Evolutionary conservation across 2,113 vertebrate species (phyloP).

Genomic region (Cardinalis cardinalis): DNA sequence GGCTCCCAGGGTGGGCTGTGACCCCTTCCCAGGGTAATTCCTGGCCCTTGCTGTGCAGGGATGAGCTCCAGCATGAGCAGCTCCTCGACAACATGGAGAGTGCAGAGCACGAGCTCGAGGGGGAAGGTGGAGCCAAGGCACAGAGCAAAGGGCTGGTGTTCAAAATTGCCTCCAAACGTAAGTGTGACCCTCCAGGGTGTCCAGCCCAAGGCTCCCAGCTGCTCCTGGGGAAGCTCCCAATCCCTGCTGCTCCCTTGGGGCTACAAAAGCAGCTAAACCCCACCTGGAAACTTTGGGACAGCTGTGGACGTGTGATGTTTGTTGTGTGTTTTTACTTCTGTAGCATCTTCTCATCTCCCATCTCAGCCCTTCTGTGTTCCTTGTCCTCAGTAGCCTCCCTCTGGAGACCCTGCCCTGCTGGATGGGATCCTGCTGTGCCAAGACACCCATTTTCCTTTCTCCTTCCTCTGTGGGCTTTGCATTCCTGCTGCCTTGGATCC

Average conservation of each 20-base stretch:
- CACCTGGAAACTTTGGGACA: background rate
- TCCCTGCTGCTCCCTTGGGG: background rate
- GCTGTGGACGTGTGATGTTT: background rate
- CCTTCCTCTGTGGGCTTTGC: background rate
- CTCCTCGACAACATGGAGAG: constrained; percentile 80
- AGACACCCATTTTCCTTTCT: background rate
- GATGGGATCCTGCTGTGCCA: background rate
- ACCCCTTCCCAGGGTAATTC: background rate
- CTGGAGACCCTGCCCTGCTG: background rate
- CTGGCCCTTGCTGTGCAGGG: constrained; percentile 63
- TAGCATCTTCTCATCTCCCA: background rate
- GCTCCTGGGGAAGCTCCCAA: background rate
- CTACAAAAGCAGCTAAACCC: background rate
- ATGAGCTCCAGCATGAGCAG: constrained; percentile 70
- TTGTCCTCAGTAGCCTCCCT: background rate
- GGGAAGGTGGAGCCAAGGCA: constrained; percentile 34
- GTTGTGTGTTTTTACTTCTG: background rate
- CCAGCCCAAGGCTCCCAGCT: background rate
- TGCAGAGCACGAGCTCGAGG: constrained; percentile 57
- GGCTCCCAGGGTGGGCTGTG: background rate
- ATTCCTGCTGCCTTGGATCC: background rate
- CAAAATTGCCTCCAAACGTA: constrained; percentile 90
- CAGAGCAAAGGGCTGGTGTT: constrained; percentile 76
- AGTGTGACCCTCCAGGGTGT: background rate
- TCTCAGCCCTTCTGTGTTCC: background rate